Base-by-base conservation (phyloP, 2,797 vertebrate genomes). In the Mormyrus hasselquistii region DNA sequence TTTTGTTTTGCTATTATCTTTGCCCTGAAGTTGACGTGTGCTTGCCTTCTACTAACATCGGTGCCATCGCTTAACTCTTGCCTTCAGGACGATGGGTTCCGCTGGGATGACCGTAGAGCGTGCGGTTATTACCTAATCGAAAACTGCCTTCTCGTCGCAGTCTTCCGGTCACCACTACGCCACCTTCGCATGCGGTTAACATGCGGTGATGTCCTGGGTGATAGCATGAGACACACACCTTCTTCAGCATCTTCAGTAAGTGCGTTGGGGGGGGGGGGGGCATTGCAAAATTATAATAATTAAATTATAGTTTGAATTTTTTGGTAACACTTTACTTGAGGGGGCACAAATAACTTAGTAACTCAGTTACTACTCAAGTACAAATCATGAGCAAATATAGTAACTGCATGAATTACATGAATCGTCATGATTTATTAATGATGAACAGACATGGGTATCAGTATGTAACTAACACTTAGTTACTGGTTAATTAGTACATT, bases 221-320 rank as follows among this genome's bases (percentile, higher is more conserved):
- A 83, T 73, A 55, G 59, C 49, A 87, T 87, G 87, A 87, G 83
- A 86, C 85, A 55, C 53, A 89, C 50, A 84, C 62, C 88, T 55
- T 87, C 84, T 57, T 57, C 76, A 89, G 47, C 65, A 49, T 62
- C 50, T 86, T 73, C 50, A 84, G 88, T 89, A 87, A 89, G 88
- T 87, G n/a, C 4, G 16, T 2, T 52, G 44, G 22, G 41, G 25
- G 25, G 1, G 25, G 1, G 14, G 16, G 44, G 49, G 8, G 73
- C 25, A 10, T 34, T 52, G 53, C 22, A 85, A 47, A 82, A 47
- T 44, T 82, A 29, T 29, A 29, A 29, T 29, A 29, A 1, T 47
- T 47, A 47, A 73, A 19, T 73, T 38, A 38, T 41, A 7, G 1
- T 82, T 41, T 76, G 34, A 41, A 29, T 29, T 29, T 29, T 29